phyloP scores from a whole-genome alignment of 2,797 vertebrate genomes.

The Cossypha caffra region DNA sequence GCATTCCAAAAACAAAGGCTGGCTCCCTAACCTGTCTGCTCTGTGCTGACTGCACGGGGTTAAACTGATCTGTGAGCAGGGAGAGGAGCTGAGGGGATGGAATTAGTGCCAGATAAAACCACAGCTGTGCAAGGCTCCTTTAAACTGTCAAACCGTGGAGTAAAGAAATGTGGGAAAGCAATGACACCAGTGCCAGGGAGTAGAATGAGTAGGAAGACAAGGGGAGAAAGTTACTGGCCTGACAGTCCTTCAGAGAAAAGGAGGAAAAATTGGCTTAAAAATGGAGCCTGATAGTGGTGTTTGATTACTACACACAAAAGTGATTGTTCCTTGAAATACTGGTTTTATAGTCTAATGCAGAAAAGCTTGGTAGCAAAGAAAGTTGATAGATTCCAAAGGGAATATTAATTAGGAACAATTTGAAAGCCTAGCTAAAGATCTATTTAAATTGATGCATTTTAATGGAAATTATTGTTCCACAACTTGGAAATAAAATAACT shows the following conservation, averaged over 20 bases:
- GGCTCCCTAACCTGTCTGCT: not conserved
- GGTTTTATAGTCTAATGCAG: not conserved
- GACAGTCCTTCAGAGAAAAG: slow-evolving; percentile 1
- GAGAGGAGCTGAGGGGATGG: not conserved
- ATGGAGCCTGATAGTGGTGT: not conserved
- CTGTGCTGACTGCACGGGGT: not conserved
- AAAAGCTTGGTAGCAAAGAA: not conserved
- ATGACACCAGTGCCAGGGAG: not conserved
- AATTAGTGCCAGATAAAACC: not conserved
- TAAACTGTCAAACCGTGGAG: not conserved
- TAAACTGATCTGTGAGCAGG: not conserved
- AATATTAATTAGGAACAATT: slow-evolving; percentile 24
- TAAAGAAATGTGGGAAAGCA: not conserved
- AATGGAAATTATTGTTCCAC: not conserved
- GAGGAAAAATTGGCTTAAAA: slow-evolving; percentile 26
- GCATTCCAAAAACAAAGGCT: not conserved
- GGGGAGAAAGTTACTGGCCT: not conserved
- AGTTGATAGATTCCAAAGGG: not conserved
- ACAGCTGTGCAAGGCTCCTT: not conserved
- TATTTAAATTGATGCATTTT: slow-evolving; percentile 3
- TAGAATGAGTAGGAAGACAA: slow-evolving; percentile 10
- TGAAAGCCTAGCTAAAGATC: not conserved
- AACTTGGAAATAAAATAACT: not conserved
- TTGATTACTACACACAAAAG: not conserved
- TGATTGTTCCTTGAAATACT: not conserved